These are phyloP conservation scores for Papilio xuthus DNA, from an alignment of 1,140 invertebrate genomes.

Conservation along the genomic window DNA sequence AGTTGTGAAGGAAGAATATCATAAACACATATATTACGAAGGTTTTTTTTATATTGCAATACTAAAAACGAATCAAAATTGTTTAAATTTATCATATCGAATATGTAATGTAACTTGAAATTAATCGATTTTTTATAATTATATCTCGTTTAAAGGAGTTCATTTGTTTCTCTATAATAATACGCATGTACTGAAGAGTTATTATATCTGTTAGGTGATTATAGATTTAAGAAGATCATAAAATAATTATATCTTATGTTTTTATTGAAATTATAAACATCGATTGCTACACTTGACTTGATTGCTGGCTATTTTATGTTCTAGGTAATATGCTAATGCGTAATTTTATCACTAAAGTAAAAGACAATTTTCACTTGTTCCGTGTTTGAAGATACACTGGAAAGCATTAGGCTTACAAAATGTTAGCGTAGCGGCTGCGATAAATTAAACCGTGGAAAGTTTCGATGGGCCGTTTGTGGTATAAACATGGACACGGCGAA, in stretches of 20 bases:
- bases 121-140: background rate
- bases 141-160: background rate
- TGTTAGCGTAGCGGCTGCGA: slow-evolving; percentile 56
- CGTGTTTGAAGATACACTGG: slow-evolving; percentile 48
- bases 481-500: slow-evolving; percentile 66
- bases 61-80: background rate
- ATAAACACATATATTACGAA: slow-evolving; percentile 17
- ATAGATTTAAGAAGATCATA: background rate
- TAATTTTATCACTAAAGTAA: background rate
- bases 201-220: background rate
- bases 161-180: background rate
- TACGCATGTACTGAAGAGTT: background rate
- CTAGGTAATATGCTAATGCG: background rate
- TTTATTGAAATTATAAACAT: background rate
- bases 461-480: slow-evolving; percentile 60
- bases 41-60: background rate
- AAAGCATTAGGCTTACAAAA: slow-evolving; percentile 53
- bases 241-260: background rate
- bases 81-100: background rate
- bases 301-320: background rate
- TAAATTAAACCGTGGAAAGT: slow-evolving; percentile 68
- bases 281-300: background rate
- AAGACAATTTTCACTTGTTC: slow-evolving; percentile 34
- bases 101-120: background rate
- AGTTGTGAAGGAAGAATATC: slow-evolving; percentile 18